Evolutionary conservation across 1,140 invertebrate genomes (phyloP), one percentile per base, ranked within the genome.

Genomic region (Lordiphosa clarofinis): DNA sequence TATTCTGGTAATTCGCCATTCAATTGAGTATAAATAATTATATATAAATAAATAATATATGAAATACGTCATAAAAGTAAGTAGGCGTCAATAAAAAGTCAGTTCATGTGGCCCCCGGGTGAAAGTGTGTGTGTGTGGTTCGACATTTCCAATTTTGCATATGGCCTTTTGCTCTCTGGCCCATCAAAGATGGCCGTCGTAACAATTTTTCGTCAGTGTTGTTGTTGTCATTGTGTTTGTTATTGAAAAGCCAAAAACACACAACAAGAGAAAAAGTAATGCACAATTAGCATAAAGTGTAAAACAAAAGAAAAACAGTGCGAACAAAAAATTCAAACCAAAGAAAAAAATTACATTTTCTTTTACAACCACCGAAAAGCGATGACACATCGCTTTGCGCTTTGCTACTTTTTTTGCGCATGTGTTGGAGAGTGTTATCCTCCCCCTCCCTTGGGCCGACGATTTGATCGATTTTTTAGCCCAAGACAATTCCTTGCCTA

Each of bases 121-220:
- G 56, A 9, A 33, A 58, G 11, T 65, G 74, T 78, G 56, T 78
- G 60, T 33, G 74, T 78, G 70, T 59, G n/a, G 74, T 49, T 70
- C 65, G 49, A 56, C 54, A 55, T 74, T 74, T 59, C 44, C 46
- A 49, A 74, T 74, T 79, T 81, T 58, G 74, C 74, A 79, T 78
- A 78, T 57, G 73, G 60, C 24, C 63, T 63, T 74, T 69, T 65
- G 60, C 70, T 67, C 74, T 73, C 70, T 73, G 28, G 28, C 28
- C 68, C 44, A 69, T 82, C 66, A 78, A 82, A 82, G 78, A 82
- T 82, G 76, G 76, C 76, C 78, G 78, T 84, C 76, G 76, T 84
- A 82, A 84, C 73, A 82, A 73, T 72, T 74, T 70, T 74, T 74
- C 60, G 65, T 70, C 65, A 62, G 57, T 76, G 73, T 67, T 65